Base-by-base conservation (phyloP, 1,140 invertebrate species). In the Heliconius nattereri region DNA sequence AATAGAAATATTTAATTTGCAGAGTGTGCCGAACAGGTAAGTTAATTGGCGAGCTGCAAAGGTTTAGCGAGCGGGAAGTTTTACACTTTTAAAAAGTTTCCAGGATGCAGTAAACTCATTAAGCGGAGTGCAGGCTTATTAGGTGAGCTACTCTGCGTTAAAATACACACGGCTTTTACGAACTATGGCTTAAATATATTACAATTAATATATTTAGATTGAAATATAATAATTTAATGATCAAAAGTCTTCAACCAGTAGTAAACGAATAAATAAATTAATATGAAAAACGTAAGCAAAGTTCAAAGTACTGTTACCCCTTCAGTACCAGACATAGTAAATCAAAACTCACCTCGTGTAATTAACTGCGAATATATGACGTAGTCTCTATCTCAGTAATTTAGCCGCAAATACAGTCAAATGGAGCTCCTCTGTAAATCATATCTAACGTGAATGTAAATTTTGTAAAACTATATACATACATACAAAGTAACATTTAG, bases 51-150 rank as follows among this genome's bases (percentile, higher is more conserved):
- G 76, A 88, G 75, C 81, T 81, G 85, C 83, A 78, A 83, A 85
- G 84, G 83, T 82, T 83, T 84, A 85, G 87, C 82, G 85, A 78
- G 83, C 82, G 84, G 84, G 83, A 88, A 87, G 83, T 88, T 86
- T 80, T 86, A 82, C 85, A 91, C 90, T 90, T 91, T 91, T 89
- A 90, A 88, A 90, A 91, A 90, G 84, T 90, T 77, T 89, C 78
- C 77, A 87, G 84, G 90, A 91, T 87, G 88, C 86, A 87, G 87
- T 89, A 90, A 91, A 92, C 90, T 92, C 90, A 92, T 91, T 91
- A 91, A 86, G 87, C 80, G 83, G 85, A 90, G 90, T 91, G 87
- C 85, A 86, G 80, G 83, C 88, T 91, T 90, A 90, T 91, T 91
- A 90, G 85, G 83, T 84, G 81, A 84, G 85, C 83, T 83, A 49